Evolutionary conservation across 2,888 invertebrate species (phyloP).

Genomic region (Augochlorella aurata): DNA sequence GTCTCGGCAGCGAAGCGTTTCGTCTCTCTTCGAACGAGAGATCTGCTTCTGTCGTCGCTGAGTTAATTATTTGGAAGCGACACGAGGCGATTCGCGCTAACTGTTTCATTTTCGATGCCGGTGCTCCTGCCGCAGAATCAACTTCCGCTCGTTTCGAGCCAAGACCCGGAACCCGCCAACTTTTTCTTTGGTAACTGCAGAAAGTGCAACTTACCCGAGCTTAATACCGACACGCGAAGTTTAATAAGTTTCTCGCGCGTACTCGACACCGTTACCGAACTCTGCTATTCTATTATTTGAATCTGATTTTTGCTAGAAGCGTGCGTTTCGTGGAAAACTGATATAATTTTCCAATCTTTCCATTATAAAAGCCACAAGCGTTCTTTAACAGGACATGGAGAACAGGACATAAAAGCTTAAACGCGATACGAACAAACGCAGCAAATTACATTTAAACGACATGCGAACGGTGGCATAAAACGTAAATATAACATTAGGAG

Average conservation of each 20-base stretch:
- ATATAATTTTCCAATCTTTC: neutral
- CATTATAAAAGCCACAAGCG: too few relatives aligned
- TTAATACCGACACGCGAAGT: conserved; percentile 3
- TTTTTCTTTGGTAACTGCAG: conserved; percentile 1
- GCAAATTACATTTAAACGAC: too few relatives aligned
- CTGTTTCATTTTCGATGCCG: neutral
- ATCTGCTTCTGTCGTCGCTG: neutral
- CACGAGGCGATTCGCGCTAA: neutral
- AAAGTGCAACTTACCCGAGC: conserved; percentile 32
- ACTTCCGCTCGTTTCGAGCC: neutral
- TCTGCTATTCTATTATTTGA: neutral
- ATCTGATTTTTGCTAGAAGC: neutral
- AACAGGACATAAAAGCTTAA: too few relatives aligned
- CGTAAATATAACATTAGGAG: too few relatives aligned
- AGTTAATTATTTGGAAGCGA: conserved; percentile 9
- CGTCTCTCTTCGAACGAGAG: neutral
- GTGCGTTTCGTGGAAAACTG: neutral
- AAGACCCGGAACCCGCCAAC: neutral
- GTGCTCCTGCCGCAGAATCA: neutral
- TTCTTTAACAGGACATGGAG: too few relatives aligned
- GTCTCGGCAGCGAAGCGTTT: neutral
- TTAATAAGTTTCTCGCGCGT: neutral
- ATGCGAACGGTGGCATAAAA: too few relatives aligned
- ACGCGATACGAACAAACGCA: too few relatives aligned
- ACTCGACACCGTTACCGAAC: neutral